Conservation (phyloP, 2,113 vertebrate species). For the Hyla sarda region DNA sequence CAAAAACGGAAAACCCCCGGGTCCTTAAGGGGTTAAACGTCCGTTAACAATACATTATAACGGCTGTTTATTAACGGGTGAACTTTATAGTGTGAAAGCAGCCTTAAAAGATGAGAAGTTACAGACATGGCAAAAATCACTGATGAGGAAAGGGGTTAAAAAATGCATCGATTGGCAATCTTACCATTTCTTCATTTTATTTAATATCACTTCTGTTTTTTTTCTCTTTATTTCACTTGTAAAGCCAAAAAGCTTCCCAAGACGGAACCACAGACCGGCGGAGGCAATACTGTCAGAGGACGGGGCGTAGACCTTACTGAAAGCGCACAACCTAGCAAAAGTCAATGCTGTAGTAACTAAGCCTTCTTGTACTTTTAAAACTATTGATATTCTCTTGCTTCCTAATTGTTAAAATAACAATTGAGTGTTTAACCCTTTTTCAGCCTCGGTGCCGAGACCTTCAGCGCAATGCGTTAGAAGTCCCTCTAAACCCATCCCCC, state of each 20-base stretch:
- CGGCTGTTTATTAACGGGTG: no score
- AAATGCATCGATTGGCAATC: no score
- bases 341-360: slow-evolving; percentile 96
- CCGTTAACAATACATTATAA: no score
- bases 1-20: no score
- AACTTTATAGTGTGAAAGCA: no score
- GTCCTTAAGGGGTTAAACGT: no score
- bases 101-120: no score
- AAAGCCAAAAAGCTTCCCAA: slow-evolving; percentile 95
- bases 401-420: slow-evolving; percentile 80
- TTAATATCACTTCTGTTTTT: slow-evolving; percentile 9
- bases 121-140: no score
- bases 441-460: slow-evolving; percentile 38
- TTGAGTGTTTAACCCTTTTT: slow-evolving; percentile 73
- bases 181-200: no score
- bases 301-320: slow-evolving; percentile 96
- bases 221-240: slow-evolving; percentile 62
- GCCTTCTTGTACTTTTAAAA: slow-evolving; percentile 70
- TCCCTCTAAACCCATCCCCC: no score
- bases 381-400: slow-evolving; percentile 76
- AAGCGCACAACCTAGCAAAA: slow-evolving; percentile 89
- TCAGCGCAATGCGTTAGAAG: slow-evolving; percentile 45
- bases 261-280: slow-evolving; percentile 89
- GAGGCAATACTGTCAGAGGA: slow-evolving; percentile 82
- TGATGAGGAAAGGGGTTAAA: no score